Evolutionary conservation across 2,888 invertebrate species (phyloP), one percentile per base, ranked within the genome.

Genomic region (Bellardia pandia): DNA sequence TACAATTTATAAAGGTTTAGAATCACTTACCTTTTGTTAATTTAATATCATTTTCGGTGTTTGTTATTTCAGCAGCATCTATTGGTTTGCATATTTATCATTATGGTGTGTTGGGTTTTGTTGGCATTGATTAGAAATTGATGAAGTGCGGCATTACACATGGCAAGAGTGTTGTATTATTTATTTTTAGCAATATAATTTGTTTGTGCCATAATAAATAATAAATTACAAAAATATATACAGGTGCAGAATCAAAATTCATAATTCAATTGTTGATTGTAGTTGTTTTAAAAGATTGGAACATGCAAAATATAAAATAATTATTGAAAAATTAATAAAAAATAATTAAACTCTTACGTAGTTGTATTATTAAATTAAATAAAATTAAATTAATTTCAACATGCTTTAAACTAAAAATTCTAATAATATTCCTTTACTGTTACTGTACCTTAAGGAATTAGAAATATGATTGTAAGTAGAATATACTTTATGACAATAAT

Each of bases 21-120:
- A 37, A 37, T 37, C 37, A 93, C 93, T 93, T 92, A 93, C 93
- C 90, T 91, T 93, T 93, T 23, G 90, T 90, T 86, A 91, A 77
- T 88, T 93, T 92, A 78, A 92, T 88, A 80, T 90, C 90, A 88
- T 90, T 92, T 48, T 90, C 92, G 53, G 89, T 86, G 81, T 89
- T 88, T 80, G 85, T 88, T 88, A 89, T 89, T 66, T 90, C 90
- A 88, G 88, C 90, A 85, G 90, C 91, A 88, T 91, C 92, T 91
- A 86, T 72, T 53, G 9, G 40, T 79, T 74, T n/a, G 33, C 68
- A 16, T 58, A 33, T 33, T 33, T 37, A 33, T 51, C 56, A 37
- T n/a, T 48, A 9, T 45, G n/a, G 14, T 30, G 42, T 66, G 75
- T 75, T 75, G 48, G 0, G 33, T 56, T 56, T 71, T 68, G 30